Conservation (phyloP, 2,888 invertebrate species). For the Dendrolimus houi region DNA sequence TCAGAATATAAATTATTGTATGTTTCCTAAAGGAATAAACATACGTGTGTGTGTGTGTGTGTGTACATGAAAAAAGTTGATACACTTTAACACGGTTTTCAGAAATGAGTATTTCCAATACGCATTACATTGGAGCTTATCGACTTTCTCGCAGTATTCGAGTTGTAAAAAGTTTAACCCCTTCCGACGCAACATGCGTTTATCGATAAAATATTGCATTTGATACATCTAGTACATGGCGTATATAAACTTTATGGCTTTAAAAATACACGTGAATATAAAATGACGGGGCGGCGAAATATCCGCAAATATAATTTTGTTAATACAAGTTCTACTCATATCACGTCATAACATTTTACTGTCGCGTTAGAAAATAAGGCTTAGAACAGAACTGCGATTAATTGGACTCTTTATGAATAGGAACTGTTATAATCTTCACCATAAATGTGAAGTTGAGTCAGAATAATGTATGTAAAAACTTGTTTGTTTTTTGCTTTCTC, state of each 20-base stretch:
- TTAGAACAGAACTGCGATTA: slow-evolving; percentile 15
- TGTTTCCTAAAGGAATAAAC: too few species aligned
- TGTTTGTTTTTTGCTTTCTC: too few species aligned
- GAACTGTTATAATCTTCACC: too few species aligned
- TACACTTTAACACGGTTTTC: slow-evolving; percentile 22
- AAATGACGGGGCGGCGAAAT: slow-evolving; percentile 4
- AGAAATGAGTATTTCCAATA: slow-evolving; percentile 40
- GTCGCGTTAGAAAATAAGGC: slow-evolving; percentile 28
- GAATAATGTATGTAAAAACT: too few species aligned
- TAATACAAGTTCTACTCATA: slow-evolving; percentile 49
- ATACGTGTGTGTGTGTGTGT: too few species aligned
- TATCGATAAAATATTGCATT: slow-evolving; percentile 21
- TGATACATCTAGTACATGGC: slow-evolving; percentile 4
- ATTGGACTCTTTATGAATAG: not conserved
- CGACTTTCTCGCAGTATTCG: slow-evolving; percentile 56
- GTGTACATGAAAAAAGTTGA: too few species aligned
- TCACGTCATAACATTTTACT: slow-evolving; percentile 67
- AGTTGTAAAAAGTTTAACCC: slow-evolving; percentile 66
- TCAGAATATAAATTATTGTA: too few species aligned
- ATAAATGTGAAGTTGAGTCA: too few species aligned
- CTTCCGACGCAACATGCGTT: slow-evolving; percentile 43
- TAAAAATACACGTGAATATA: slow-evolving; percentile 17
- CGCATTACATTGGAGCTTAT: slow-evolving; percentile 54
- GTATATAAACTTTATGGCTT: slow-evolving; percentile 10
- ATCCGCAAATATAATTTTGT: slow-evolving; percentile 19